Conservation (phyloP, 2,888 invertebrate species). For the Drosophila neonasuta region DNA sequence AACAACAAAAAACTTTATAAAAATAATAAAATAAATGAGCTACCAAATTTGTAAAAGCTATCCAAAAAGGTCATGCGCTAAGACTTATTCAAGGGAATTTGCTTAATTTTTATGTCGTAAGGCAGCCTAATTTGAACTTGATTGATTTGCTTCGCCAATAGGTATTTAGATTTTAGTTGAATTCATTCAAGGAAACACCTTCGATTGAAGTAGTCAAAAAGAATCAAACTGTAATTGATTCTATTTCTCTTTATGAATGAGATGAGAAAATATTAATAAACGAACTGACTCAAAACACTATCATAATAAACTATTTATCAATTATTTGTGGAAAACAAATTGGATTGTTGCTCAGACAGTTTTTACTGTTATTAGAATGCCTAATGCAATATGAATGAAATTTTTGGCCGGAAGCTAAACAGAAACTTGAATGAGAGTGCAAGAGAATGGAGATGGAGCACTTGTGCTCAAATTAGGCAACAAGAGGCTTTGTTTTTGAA, state of each 20-base stretch:
- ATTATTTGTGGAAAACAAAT: conserved; percentile 36
- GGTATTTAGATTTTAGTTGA: conserved; percentile 4
- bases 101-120: conserved; percentile 8
- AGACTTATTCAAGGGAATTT: conserved; percentile 1
- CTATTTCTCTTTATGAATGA: not conserved
- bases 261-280: not conserved
- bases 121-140: not conserved
- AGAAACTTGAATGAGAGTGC: conserved; percentile 5
- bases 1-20: not conserved
- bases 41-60: conserved; percentile 4
- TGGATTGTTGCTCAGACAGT: conserved; percentile 12
- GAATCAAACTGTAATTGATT: too few species aligned
- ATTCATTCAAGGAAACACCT: not conserved
- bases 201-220: too few species aligned
- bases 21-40: conserved; percentile 16
- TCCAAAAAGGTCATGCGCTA: conserved; percentile 10
- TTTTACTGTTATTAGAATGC: conserved; percentile 43
- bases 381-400: conserved; percentile 61
- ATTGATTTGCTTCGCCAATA: conserved; percentile 18
- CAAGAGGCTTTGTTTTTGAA: conserved; percentile 68
- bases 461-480: conserved; percentile 61
- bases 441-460: not conserved
- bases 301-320: conserved; percentile 14
- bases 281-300: not conserved
- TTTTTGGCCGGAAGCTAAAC: conserved; percentile 28